phyloP scores from a whole-genome alignment of 2,113 vertebrate genomes.

The human (Homo sapiens) region GRCh38 chrX:45509501-45510000 shows the following conservation, averaged over 20 bases:
- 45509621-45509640: background rate
- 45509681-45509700: background rate
- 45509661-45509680: background rate
- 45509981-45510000: slow-evolving; percentile 4
- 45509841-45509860: slow-evolving; percentile 16
- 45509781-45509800: background rate
- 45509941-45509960: slow-evolving; percentile 22
- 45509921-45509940: background rate
- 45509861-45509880: slow-evolving; percentile 8
- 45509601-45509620: background rate
- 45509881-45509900: background rate
- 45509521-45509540: background rate
- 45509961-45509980: background rate
- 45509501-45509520: background rate
- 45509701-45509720: background rate
- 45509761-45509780: background rate
- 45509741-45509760: background rate
- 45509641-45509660: background rate
- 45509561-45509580: background rate
- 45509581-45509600: background rate
- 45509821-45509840: background rate
- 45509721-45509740: background rate
- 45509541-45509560: background rate
- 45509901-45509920: background rate
- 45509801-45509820: slow-evolving; percentile 8